These are phyloP conservation scores for Chorisops tibialis DNA, from an alignment of 2,888 invertebrate species.

Conservation along the genomic window DNA sequence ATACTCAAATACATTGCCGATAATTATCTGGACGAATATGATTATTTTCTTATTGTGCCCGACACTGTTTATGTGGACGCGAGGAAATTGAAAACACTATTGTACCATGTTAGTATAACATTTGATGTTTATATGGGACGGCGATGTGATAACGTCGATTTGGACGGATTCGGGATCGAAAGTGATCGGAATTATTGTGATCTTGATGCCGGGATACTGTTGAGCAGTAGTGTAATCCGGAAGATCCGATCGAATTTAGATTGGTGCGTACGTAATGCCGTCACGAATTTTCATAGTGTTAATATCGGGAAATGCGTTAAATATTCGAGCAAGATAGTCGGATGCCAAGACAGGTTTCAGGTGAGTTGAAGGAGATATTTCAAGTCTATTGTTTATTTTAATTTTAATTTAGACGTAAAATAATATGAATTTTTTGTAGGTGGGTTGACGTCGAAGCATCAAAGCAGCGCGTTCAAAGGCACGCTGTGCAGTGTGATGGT, in stretches of 20 bases:
- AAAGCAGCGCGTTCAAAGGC: no score
- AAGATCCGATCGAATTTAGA: constrained; percentile 75
- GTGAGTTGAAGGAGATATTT: constrained; percentile 44
- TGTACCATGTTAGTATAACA: constrained; percentile 76
- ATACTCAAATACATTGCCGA: constrained; percentile 86
- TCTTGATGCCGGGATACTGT: constrained; percentile 77
- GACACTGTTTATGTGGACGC: constrained; percentile 85
- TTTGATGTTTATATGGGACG: constrained; percentile 79
- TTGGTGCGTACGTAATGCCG: constrained; percentile 85
- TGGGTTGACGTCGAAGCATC: no score
- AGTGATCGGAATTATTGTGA: constrained; percentile 50
- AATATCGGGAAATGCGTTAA: constrained; percentile 81
- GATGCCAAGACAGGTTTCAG: constrained; percentile 52
- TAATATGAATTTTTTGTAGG: no score
- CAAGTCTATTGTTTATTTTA: constrained; percentile 52
- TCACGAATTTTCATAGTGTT: constrained; percentile 76
- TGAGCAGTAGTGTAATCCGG: constrained; percentile 82
- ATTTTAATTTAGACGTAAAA: constrained; percentile 31
- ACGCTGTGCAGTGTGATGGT: no score
- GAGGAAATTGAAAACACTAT: constrained; percentile 66
- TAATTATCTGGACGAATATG: constrained; percentile 84
- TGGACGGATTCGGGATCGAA: constrained; percentile 40
- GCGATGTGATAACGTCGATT: constrained; percentile 44
- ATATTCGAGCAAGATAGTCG: constrained; percentile 50
- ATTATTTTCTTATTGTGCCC: constrained; percentile 86